phyloP scores from a whole-genome alignment of 2,888 invertebrate genomes.

The Drosophila nigricruria region DNA sequence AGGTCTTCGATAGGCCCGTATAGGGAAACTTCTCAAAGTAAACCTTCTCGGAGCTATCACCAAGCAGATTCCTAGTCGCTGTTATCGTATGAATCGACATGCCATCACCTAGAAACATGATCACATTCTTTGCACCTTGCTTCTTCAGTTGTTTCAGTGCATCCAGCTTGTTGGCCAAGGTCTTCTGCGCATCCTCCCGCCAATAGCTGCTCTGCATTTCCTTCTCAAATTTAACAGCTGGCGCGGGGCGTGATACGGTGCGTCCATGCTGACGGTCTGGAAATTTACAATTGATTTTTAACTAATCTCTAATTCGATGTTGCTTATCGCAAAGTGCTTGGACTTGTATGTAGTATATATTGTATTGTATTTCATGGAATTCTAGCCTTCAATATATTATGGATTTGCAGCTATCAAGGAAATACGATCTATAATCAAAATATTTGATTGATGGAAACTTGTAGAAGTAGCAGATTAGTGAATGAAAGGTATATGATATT shows the following conservation, averaged over 20 bases:
- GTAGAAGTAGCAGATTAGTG: neutral
- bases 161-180: conserved; percentile 70
- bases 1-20: conserved; percentile 88
- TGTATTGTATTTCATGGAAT: neutral
- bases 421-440: conserved; percentile 1
- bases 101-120: conserved; percentile 91
- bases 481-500: neutral
- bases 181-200: conserved; percentile 82
- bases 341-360: neutral
- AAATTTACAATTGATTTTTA: conserved; percentile 12
- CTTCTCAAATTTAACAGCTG: conserved; percentile 59
- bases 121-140: conserved; percentile 87
- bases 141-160: conserved; percentile 58
- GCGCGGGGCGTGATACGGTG: conserved; percentile 10
- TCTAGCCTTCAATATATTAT: neutral
- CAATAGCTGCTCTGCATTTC: conserved; percentile 80
- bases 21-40: conserved; percentile 89
- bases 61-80: conserved; percentile 88
- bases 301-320: conserved; percentile 34
- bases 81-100: conserved; percentile 91
- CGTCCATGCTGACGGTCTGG: conserved; percentile 62
- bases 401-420: neutral
- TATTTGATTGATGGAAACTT: neutral
- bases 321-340: conserved; percentile 28
- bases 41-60: conserved; percentile 88